Evolutionary conservation across 2,888 invertebrate genomes (phyloP), one percentile per base, ranked within the genome.

Genomic region (Caenorhabditis zanzibari): DNA sequence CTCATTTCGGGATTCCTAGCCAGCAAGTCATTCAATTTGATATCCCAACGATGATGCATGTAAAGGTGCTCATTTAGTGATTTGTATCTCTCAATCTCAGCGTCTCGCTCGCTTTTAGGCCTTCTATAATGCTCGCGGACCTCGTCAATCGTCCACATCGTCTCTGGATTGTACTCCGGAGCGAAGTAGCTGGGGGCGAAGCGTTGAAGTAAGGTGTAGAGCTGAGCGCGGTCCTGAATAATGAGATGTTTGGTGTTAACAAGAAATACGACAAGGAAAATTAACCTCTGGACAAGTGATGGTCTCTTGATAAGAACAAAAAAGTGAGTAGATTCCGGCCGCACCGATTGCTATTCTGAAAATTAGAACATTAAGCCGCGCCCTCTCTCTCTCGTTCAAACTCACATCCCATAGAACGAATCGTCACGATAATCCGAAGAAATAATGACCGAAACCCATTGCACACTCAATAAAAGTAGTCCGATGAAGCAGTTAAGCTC

Each of bases 41-140:
- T 19, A 28, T 76, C 69, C 76, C 76, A 76, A 16, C 49, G 28
- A 38, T 76, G 76, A 28, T 76, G 76, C 1, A 76, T 35, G 16
- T 38, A 24, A 0, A 76, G 24, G 10, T 52, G 24, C 28, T 76
- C n/a, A 28, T 76, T 76, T 28, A 32, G 35, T 6, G 59, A 7
- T 19, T 69, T 10, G 49, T 22, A 61, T 4, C 12, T 26, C 28
- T 52, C 22, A 16, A 41, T 49, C 10, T 2, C n/a, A 1, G 14
- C 35, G 24, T 68, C 59, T 47, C 76, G 12, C 35, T 76, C 76
- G 16, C 24, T 28, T 35, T 59, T 61, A 26, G 76, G 69, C 0
- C 35, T 9, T 1, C 26, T 38, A 32, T 35, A 76, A 4, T 61
- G 19, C 9, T 47, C n/a, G 14, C 38, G 32, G n/a, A 76, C 76